Evolutionary conservation across 1,140 invertebrate genomes (phyloP).

Genomic region (Cotesia vestalis): DNA sequence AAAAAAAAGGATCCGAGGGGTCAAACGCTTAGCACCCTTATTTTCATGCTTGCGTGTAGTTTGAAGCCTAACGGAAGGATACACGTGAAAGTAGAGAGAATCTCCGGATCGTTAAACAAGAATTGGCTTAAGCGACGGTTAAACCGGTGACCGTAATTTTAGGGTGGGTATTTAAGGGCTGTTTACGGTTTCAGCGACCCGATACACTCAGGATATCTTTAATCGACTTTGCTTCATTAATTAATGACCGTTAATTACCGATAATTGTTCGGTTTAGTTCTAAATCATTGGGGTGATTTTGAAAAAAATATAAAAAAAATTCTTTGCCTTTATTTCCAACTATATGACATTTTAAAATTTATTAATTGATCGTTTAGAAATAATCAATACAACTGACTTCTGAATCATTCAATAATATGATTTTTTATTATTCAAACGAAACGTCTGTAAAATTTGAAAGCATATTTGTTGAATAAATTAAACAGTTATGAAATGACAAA

Average conservation of each 20-base stretch:
- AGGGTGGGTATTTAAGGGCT: conserved; percentile 55
- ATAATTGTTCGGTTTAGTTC: too few species aligned
- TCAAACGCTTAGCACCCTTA: not conserved
- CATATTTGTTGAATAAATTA: too few species aligned
- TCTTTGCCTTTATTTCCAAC: too few species aligned
- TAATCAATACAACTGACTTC: too few species aligned
- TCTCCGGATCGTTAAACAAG: conserved; percentile 59
- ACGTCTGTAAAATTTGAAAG: too few species aligned
- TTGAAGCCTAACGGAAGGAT: conserved; percentile 5
- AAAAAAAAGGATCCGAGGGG: not conserved
- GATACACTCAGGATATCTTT: conserved; percentile 53
- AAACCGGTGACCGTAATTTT: conserved; percentile 52
- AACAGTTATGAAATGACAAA: too few species aligned
- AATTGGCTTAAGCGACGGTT: conserved; percentile 58
- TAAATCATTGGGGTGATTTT: too few species aligned
- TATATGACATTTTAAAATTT: too few species aligned
- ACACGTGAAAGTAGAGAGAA: conserved; percentile 40
- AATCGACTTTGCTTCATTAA: conserved; percentile 10
- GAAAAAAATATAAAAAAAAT: too few species aligned
- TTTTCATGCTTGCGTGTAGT: conserved; percentile 1
- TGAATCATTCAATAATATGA: too few species aligned
- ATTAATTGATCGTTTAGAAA: too few species aligned
- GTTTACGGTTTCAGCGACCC: conserved; percentile 54
- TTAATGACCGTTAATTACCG: not conserved
- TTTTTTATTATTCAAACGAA: too few species aligned